phyloP scores from a whole-genome alignment of 1,140 invertebrate genomes.

The Brachionus plicatilis region DNA sequence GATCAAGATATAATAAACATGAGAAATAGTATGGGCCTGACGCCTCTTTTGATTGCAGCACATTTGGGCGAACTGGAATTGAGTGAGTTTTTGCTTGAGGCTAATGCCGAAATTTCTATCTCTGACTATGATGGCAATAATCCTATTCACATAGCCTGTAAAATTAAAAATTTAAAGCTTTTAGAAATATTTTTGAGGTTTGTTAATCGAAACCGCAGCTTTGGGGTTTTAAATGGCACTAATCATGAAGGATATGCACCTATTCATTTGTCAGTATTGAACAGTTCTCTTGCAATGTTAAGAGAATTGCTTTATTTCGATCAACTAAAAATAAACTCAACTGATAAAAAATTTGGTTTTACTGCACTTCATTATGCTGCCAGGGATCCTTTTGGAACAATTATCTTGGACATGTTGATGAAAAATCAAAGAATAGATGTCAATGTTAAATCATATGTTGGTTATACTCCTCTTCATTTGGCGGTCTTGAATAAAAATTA shows the following conservation, averaged over 20 bases:
- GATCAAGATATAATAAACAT: slow-evolving; percentile 2
- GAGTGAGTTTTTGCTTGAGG: not conserved
- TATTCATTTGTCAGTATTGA: not conserved
- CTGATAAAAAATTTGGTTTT: not conserved
- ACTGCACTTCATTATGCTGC: not conserved
- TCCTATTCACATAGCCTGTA: slow-evolving; percentile 1
- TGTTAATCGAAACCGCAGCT: not conserved
- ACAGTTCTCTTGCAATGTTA: not conserved
- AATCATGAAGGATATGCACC: slow-evolving; percentile 6
- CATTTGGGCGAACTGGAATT: not conserved
- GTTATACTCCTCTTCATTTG: not conserved
- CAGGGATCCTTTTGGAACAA: not conserved
- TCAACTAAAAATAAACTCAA: not conserved
- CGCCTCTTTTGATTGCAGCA: not conserved
- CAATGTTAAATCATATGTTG: not conserved
- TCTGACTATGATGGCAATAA: not conserved
- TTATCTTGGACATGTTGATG: not conserved
- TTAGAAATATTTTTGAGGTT: not conserved
- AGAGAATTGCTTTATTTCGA: not conserved
- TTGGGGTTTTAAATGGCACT: not conserved
- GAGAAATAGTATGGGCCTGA: not conserved
- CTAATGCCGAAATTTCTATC: not conserved
- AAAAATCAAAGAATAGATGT: not conserved
- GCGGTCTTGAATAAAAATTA: not conserved
- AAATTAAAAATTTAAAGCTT: not conserved